Evolutionary conservation across 2,113 vertebrate genomes (phyloP), one percentile per base, ranked within the genome.

Genomic region (Cygnus atratus): DNA sequence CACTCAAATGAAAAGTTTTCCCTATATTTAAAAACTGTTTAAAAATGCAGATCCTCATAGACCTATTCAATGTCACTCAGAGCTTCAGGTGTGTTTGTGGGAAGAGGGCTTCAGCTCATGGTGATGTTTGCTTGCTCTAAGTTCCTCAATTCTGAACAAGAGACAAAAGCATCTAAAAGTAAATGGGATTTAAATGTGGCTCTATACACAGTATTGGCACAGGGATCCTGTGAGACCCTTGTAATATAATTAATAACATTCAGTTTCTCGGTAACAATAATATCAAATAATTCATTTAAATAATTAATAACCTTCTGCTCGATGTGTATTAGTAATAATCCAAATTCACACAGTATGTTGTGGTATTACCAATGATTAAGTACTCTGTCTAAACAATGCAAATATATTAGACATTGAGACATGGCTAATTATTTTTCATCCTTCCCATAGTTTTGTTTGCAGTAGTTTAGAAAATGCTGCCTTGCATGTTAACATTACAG

Each of bases 281-380:
- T 87, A 89, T 75, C 43, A 88, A 92, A 85, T 71, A 46, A 15
- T 83, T 50, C 33, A 33, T 92, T 94, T 93, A 89, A 74, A 95
- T 83, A 91, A 93, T 96, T 96, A 96, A 95, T 85, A 93, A 70
- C 93, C 70, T 91, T 89, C 84, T 95, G 62, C 81, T 96, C 2
- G 10, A 22, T 86, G n/a, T 13, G 35, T 59, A 46, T 92, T 93
- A 82, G 55, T 28, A 84, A 92, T 85, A 97, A 97, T 93, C 87
- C 84, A 89, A 89, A 96, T 70, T 92, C 84, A 92, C 84, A 92
- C 77, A 79, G 68, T 58, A 37, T 35, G 37, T 66, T 76, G 10
- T 87, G 87, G 81, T 89, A 63, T 93, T 85, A 58, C 83, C 62
- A 55, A 8, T 96, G 93, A 96, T 96, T 91, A 96, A 97, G 80